Evolutionary conservation across 1,140 invertebrate genomes (phyloP), one percentile per base, ranked within the genome.

Genomic region (Maconellicoccus hirsutus): DNA sequence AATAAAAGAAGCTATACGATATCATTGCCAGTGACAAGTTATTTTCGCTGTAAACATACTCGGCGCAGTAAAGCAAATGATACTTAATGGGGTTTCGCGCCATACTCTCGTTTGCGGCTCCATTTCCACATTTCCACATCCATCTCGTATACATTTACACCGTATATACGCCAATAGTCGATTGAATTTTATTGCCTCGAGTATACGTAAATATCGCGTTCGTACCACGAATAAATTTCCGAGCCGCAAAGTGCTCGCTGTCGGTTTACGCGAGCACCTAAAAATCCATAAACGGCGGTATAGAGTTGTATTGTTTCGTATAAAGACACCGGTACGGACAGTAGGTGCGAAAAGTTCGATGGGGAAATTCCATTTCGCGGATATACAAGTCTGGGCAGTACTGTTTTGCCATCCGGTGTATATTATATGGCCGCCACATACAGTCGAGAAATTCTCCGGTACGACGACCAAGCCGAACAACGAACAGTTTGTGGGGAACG

Each of bases 171-270:
- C 6, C 42, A 19, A 52, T 52, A 52, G 42, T 16, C 42, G 42
- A 52, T 52, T 52, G 42, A 52, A 52, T 52, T 52, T 52, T 52
- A 52, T 52, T 52, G n/a, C 42, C 42, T 33, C 29, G 29, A 52
- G 42, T 19, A 52, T 19, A 14, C 42, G 6, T 4, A 33, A n/a
- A n/a, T n/a, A 33, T 33, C 29, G 29, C 4, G 29, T 19, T 52
- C 42, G 10, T 16, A 19, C n/a, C 3, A 3, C 42, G 42, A 52
- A 52, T 52, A 52, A 52, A 52, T 52, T 52, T 52, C 42, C 29
- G 6, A 52, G 42, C 42, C 42, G 16, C 42, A 52, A 52, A 52
- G 42, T 52, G 42, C 42, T 52, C 12, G n/a, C 12, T 52, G 42
- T 19, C 42, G 42, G 42, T 4, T 52, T 16, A 16, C 3, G n/a